Percentiles rank a stretch among this genome's conserved stretches.
Evolutionary conservation across 2,888 invertebrate genomes (phyloP).

Genomic region (Drosophila suboccidentalis): DNA sequence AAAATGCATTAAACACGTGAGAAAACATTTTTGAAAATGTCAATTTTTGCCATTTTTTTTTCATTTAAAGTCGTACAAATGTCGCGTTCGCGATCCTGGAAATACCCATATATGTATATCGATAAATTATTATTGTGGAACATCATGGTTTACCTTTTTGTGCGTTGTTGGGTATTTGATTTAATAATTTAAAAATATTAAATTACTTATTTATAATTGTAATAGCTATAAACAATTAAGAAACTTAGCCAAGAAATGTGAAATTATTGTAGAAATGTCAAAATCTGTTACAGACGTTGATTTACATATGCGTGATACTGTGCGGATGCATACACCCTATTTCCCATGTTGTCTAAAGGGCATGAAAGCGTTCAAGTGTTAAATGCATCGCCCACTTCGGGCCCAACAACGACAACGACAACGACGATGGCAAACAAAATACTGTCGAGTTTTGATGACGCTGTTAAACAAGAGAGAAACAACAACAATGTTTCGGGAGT

Average conservation of each 20-base stretch:
- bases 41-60: too few relatives aligned
- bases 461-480: slow-evolving; percentile 36
- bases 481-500: slow-evolving; percentile 5
- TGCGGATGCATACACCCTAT: slow-evolving; percentile 22
- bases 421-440: slow-evolving; percentile 38
- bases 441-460: slow-evolving; percentile 50
- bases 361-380: slow-evolving; percentile 60
- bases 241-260: not conserved
- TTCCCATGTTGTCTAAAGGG: not conserved
- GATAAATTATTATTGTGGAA: too few relatives aligned
- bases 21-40: too few relatives aligned
- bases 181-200: too few relatives aligned
- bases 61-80: too few relatives aligned
- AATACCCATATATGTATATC: too few relatives aligned
- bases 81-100: too few relatives aligned
- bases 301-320: not conserved
- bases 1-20: too few relatives aligned
- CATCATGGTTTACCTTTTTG: too few relatives aligned
- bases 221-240: too few relatives aligned
- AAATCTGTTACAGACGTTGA: not conserved
- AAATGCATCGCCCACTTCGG: slow-evolving; percentile 59
- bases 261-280: not conserved
- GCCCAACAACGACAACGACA: slow-evolving; percentile 13
- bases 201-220: too few relatives aligned
- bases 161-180: not conserved